These are phyloP conservation scores for Macrobrachium rosenbergii DNA, from an alignment of 1,140 invertebrate species.

Conservation along the genomic window DNA sequence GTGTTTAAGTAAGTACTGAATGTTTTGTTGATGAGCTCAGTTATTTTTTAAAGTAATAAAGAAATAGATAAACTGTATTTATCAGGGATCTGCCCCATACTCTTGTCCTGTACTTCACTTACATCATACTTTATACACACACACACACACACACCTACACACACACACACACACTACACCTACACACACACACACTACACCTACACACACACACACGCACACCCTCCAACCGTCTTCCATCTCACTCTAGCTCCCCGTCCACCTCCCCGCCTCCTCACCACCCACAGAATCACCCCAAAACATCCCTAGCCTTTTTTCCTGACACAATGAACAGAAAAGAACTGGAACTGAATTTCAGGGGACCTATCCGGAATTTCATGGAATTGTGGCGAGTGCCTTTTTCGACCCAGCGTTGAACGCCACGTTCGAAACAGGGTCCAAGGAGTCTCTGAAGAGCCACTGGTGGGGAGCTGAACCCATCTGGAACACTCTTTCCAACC, in stretches of 20 bases:
- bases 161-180: too few species aligned
- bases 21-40: not conserved
- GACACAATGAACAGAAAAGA: too few species aligned
- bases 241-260: too few species aligned
- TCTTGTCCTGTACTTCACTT: too few species aligned
- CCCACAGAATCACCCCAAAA: too few species aligned
- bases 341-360: slow-evolving; percentile 70
- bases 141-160: too few species aligned
- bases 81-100: not conserved
- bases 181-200: too few species aligned
- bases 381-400: slow-evolving; percentile 78
- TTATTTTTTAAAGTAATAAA: too few species aligned
- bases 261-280: too few species aligned
- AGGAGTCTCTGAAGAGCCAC: slow-evolving; percentile 67
- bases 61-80: not conserved
- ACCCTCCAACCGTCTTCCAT: too few species aligned
- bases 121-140: too few species aligned
- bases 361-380: slow-evolving; percentile 81
- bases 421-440: slow-evolving; percentile 66
- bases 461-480: slow-evolving; percentile 68
- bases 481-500: slow-evolving; percentile 64
- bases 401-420: slow-evolving; percentile 74
- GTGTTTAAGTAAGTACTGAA: not conserved
- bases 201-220: too few species aligned
- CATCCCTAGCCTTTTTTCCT: not conserved